Base-by-base conservation (phyloP, 2,888 invertebrate species). In the Campopleginae sp. region DNA sequence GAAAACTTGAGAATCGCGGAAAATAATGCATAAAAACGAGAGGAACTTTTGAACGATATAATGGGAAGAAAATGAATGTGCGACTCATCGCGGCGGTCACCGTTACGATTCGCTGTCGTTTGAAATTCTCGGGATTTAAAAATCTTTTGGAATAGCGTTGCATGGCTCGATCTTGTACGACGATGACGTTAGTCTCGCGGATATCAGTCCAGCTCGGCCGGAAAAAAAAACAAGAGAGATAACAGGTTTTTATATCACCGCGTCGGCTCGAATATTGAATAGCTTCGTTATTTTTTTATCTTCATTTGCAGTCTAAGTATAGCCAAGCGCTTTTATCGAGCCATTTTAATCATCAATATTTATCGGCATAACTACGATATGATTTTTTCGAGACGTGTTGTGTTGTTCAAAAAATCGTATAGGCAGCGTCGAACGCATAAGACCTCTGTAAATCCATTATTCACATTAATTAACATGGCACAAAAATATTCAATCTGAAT, bases 181-280 rank as follows among this genome's bases (percentile, higher is more conserved):
- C 38, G 76, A 80, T 85, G 85, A 82, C 82, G 85, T 85, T 80
- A 66, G 76, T 72, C 19, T 48, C 78, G 31, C 66, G 42, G 71
- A 75, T 85, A 66, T 68, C 78, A 27, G 1, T 23, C 76, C 31
- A 72, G 76, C 46, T 27, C 27, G 27, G 48, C 14, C 14, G n/a
- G 12, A 48, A 75, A 77, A 68, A 33, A 83, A 58, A 4, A 71
- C 23, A 14, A 38, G 27, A 42, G 65, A 48, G 85, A 81, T 81
- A 81, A 78, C 19, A 78, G 46, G 33, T 42, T 79, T 82, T 65
- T 65, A 38, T 74, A 66, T 74, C 74, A 66, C 31, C 17, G 80
- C 17, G 80, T 77, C 70, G 38, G 54, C 48, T 75, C 12, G 17
- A 58, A 76, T 68, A 44, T 66, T 74, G 48, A 54, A 81, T 58